phyloP scores from a whole-genome alignment of 1,140 invertebrate genomes.

The Globodera ellingtonae region DNA sequence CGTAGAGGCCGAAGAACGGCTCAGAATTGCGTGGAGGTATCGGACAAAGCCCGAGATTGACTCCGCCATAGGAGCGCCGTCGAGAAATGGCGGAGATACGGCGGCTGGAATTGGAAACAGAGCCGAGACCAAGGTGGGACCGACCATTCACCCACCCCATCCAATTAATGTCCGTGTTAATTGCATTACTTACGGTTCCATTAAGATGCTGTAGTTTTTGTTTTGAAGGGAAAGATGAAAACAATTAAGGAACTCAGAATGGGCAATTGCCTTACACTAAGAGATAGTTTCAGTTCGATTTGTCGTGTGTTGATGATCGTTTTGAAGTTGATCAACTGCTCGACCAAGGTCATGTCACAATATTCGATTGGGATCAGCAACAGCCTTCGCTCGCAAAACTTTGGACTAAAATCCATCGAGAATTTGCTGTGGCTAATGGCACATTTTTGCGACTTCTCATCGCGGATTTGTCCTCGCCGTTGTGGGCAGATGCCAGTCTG shows the following conservation, averaged over 20 bases:
- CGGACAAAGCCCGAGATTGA: background rate
- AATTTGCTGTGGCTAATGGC: background rate
- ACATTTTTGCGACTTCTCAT: background rate
- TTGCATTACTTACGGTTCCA: too few relatives aligned
- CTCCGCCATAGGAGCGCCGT: background rate
- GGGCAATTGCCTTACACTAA: background rate
- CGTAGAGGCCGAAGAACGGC: background rate
- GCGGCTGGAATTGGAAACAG: background rate
- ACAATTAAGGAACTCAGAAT: background rate
- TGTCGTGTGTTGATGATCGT: background rate
- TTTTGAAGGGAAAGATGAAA: too few relatives aligned
- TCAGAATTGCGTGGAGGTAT: constrained; percentile 7
- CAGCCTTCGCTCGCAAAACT: background rate
- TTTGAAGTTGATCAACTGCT: constrained; percentile 7
- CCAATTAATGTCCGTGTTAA: too few relatives aligned
- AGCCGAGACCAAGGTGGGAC: background rate
- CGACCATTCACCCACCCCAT: too few relatives aligned
- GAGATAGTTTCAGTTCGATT: constrained; percentile 11
- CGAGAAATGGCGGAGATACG: background rate
- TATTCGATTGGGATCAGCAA: background rate
- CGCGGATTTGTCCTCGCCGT: background rate
- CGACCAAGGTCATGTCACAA: background rate
- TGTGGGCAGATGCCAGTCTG: background rate
- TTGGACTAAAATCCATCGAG: background rate
- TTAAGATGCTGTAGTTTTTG: too few relatives aligned